Base-by-base conservation (phyloP, 2,888 invertebrate species). In the Stenolophus ochropezus region DNA sequence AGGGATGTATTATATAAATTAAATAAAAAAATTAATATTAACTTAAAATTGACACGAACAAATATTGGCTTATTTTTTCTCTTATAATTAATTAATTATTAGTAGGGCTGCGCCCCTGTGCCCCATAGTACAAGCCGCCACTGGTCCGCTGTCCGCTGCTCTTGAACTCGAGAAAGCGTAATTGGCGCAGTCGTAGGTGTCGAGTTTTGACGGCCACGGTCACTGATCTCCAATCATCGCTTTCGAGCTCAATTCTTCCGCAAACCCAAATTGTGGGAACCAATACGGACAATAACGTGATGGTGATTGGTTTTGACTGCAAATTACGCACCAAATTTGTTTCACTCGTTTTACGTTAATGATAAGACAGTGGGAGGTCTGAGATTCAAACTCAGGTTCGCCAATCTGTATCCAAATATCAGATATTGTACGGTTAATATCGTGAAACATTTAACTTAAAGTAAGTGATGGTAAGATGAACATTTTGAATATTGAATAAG, bases 101-200 rank as follows among this genome's bases (percentile, higher is more conserved):
- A n/a, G n/a, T n/a, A n/a, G n/a, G n/a, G n/a, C n/a, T n/a, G n/a
- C n/a, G n/a, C n/a, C n/a, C n/a, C n/a, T n/a, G n/a, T n/a, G n/a
- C n/a, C n/a, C n/a, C n/a, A n/a, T n/a, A n/a, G n/a, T n/a, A n/a
- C n/a, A n/a, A n/a, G n/a, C n/a, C n/a, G n/a, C n/a, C n/a, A n/a
- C n/a, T n/a, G n/a, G n/a, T n/a, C n/a, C n/a, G n/a, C n/a, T n/a
- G n/a, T n/a, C n/a, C n/a, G n/a, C n/a, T n/a, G 53, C 51, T 53
- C 75, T 75, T 75, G 75, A 75, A 75, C 75, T 75, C 53, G 6
- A 20, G 18, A 53, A 53, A 75, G 75, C 25, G 27, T 65, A 27
- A 69, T 69, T 69, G 69, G 27, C 27, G 69, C 25, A 53, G 16
- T 53, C 16, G 53, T 53, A 53, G 53, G 53, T 53, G 53, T 53